These are phyloP conservation scores for Idaea biselata DNA, from an alignment of 2,888 invertebrate genomes.

Conservation along the genomic window DNA sequence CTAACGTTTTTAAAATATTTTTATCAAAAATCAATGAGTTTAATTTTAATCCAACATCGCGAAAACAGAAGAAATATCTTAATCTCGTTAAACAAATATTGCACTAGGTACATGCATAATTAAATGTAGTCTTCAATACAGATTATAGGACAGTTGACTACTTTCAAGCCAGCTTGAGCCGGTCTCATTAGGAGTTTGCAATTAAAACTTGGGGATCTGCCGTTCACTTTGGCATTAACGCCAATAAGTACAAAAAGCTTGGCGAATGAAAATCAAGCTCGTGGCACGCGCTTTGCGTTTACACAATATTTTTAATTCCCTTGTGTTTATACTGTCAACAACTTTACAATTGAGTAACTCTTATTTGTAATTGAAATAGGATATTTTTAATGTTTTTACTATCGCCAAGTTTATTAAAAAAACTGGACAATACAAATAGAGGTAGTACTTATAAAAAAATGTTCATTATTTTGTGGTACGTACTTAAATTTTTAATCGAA, in stretches of 20 bases:
- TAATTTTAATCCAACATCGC: too few relatives aligned
- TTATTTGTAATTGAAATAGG: too few relatives aligned
- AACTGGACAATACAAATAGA: too few relatives aligned
- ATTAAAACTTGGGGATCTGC: slow-evolving; percentile 69
- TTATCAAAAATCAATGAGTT: too few relatives aligned
- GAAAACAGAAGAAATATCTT: too few relatives aligned
- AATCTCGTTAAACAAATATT: slow-evolving; percentile 7
- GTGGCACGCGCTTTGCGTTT: slow-evolving; percentile 31
- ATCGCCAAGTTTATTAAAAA: too few relatives aligned
- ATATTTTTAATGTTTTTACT: too few relatives aligned
- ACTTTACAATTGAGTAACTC: too few relatives aligned
- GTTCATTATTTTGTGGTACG: too few relatives aligned
- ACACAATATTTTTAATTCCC: slow-evolving; percentile 30
- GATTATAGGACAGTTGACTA: slow-evolving; percentile 29
- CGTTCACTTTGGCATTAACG: slow-evolving; percentile 51
- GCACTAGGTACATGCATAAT: background rate
- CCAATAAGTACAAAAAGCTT: slow-evolving; percentile 50
- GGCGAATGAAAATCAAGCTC: slow-evolving; percentile 57
- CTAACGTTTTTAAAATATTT: too few relatives aligned
- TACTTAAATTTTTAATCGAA: too few relatives aligned
- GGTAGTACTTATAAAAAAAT: too few relatives aligned
- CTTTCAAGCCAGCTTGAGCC: slow-evolving; percentile 49
- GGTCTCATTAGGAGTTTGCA: slow-evolving; percentile 69
- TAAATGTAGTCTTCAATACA: slow-evolving; percentile 3
- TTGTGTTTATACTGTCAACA: slow-evolving; percentile 28